Evolutionary conservation across 2,797 vertebrate species (phyloP).

Genomic region (Aeoliscus strigatus): DNA sequence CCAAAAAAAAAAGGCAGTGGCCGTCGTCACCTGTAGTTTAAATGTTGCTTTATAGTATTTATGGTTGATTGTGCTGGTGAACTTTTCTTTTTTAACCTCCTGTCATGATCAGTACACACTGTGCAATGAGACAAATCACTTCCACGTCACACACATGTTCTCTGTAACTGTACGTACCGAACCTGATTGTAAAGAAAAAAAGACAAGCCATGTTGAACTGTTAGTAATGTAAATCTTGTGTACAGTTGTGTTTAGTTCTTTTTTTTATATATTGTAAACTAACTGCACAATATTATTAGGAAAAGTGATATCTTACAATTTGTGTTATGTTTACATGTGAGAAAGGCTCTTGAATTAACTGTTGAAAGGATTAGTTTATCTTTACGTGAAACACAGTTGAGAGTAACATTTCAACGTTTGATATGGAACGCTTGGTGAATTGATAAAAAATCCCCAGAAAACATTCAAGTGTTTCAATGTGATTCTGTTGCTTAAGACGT

Average conservation of each 20-base stretch:
- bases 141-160: constrained; percentile 23
- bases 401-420: constrained; percentile 51
- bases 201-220: constrained; percentile 74
- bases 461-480: not conserved
- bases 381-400: constrained; percentile 46
- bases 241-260: constrained; percentile 55
- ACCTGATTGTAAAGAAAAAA: constrained; percentile 47
- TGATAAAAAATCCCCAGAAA: constrained; percentile 32
- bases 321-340: constrained; percentile 61
- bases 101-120: constrained; percentile 13
- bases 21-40: constrained; percentile 4
- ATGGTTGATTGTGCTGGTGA: constrained; percentile 24
- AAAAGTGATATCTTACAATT: constrained; percentile 47
- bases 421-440: constrained; percentile 49
- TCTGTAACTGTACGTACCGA: constrained; percentile 58
- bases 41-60: constrained; percentile 15
- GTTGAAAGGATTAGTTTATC: constrained; percentile 51
- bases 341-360: constrained; percentile 32
- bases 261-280: constrained; percentile 60
- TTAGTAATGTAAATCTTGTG: constrained; percentile 74
- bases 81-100: constrained; percentile 12
- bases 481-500: not conserved
- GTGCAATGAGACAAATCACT: constrained; percentile 39
- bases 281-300: constrained; percentile 53
- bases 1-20: not conserved